phyloP scores from a whole-genome alignment of 2,113 vertebrate genomes.

The Pseudorasbora parva region DNA sequence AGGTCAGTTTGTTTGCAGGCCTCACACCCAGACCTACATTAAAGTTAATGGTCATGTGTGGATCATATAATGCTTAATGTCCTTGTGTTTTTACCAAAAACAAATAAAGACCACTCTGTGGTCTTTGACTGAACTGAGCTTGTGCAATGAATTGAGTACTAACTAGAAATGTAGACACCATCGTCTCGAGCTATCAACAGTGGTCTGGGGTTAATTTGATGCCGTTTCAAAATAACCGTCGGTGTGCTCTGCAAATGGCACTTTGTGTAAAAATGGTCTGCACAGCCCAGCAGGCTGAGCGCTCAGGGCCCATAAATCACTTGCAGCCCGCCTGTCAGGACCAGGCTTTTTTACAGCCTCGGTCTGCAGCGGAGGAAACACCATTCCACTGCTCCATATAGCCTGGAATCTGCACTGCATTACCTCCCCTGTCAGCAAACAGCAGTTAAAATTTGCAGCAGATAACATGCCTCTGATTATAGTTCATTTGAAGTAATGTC shows the following conservation, averaged over 20 bases:
- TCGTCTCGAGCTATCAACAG: conserved; percentile 1
- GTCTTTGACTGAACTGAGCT: not conserved
- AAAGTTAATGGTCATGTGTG: conserved; percentile 4
- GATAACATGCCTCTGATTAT: conserved; percentile 52
- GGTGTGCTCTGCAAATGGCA: conserved; percentile 56
- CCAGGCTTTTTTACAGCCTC: conserved; percentile 60
- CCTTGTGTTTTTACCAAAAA: not conserved
- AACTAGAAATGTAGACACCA: not conserved
- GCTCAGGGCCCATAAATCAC: conserved; percentile 64
- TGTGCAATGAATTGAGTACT: not conserved
- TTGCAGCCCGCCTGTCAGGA: conserved; percentile 61
- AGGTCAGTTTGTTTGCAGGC: conserved; percentile 21
- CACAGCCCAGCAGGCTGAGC: conserved; percentile 53
- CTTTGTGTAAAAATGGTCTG: conserved; percentile 61
- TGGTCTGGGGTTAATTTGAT: conserved; percentile 49
- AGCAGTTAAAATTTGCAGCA: conserved; percentile 43
- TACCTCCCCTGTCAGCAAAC: conserved; percentile 54
- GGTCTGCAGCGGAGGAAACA: conserved; percentile 48
- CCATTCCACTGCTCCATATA: conserved; percentile 53
- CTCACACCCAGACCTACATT: conserved; percentile 19
- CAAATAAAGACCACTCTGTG: not conserved
- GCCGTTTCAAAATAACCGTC: conserved; percentile 59
- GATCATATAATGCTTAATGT: not conserved
- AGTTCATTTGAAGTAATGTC: conserved; percentile 43
- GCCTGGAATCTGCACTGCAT: conserved; percentile 56